Base-by-base conservation (phyloP, 2,888 invertebrate genomes). In the Acrobasis suavella region DNA sequence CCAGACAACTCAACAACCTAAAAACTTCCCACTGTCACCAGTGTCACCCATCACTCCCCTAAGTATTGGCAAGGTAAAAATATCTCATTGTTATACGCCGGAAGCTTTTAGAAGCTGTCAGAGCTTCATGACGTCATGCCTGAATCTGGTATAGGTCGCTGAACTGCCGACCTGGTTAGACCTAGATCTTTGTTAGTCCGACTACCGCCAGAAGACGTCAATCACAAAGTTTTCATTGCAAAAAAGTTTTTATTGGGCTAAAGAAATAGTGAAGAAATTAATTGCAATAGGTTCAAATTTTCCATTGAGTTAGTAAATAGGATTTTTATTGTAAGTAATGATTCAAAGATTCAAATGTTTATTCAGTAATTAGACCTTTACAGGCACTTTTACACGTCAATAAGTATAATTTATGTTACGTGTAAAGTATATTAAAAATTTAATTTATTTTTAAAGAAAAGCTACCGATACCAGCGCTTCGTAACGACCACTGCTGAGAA, bases 61-160 rank as follows among this genome's bases (percentile, higher is more conserved):
- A 52, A 6, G 52, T 49, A 52, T 50, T 55, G 50, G 50, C 60
- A 54, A 16, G 1, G 50, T 39, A 49, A 52, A 63, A 60, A 65
- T 60, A 62, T 10, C 55, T 37, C 46, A 50, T 55, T 62, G 58
- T 60, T 55, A 50, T 16, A 61, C 50, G 64, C 60, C 67, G 70
- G 67, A 72, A 72, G 67, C 67, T 69, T 73, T 69, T 65, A 69
- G 64, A 49, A 54, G 62, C 64, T 71, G 74, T 78, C 77, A 76
- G 37, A 62, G 52, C n/a, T 16, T 15, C 49, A 62, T 75, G 74
- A 74, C 77, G 73, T 71, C 71, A 17, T 49, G 15, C 12, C 49
- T 42, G 37, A 50, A 62, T 62, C 62, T 32, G 63, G 75, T 65
- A 55, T 22, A 32, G 42, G 56, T 16, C 56, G 9, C 7, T 65